Evolutionary conservation across 2,797 vertebrate species (phyloP).

Genomic region (Hemibagrus guttatus): DNA sequence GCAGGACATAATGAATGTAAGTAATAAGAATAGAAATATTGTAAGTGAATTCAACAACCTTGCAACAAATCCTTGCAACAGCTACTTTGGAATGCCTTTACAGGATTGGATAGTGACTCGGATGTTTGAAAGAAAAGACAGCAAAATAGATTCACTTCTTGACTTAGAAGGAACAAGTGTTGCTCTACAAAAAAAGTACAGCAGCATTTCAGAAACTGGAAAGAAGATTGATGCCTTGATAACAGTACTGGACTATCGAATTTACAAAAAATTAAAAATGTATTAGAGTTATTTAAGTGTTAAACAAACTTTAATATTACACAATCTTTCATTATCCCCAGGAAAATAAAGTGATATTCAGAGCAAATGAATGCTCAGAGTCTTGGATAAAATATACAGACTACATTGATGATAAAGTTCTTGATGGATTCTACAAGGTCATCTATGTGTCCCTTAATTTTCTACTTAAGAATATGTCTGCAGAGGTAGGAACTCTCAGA

Average conservation of each 20-base stretch:
- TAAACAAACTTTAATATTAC: background rate
- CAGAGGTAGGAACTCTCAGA: conserved; percentile 65
- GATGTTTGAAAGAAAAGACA: conserved; percentile 75
- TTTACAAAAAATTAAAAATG: background rate
- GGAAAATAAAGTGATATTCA: conserved; percentile 75
- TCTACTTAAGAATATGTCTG: conserved; percentile 75
- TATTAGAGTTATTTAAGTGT: background rate
- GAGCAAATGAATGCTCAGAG: conserved; percentile 54
- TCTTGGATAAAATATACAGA: conserved; percentile 78
- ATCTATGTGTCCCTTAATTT: conserved; percentile 77
- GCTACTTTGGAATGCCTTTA: background rate
- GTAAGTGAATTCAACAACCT: background rate
- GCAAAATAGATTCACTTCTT: conserved; percentile 63
- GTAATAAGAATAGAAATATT: background rate
- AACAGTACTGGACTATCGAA: conserved; percentile 59
- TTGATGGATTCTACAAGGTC: conserved; percentile 78
- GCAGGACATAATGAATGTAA: conserved; percentile 48
- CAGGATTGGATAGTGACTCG: conserved; percentile 75
- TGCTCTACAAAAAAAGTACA: conserved; percentile 61
- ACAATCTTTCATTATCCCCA: conserved; percentile 50
- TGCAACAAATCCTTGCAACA: rapidly evolving
- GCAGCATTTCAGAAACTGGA: conserved; percentile 57
- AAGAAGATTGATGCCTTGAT: conserved; percentile 69
- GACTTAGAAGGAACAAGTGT: conserved; percentile 61
- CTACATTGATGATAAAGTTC: conserved; percentile 79